phyloP scores from a whole-genome alignment of 2,888 invertebrate genomes.

The Pardosa pseudoannulata region DNA sequence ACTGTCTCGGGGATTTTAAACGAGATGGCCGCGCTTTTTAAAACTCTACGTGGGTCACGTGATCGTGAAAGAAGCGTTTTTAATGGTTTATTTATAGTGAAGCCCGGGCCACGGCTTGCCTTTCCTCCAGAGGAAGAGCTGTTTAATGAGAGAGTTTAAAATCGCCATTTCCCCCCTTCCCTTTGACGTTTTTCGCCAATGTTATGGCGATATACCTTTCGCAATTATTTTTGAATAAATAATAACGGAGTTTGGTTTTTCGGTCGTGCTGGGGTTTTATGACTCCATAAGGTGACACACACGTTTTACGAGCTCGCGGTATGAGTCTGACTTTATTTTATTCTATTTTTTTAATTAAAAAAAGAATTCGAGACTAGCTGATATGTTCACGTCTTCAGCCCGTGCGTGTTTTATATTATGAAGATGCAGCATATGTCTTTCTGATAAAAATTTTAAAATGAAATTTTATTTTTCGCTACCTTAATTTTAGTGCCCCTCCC shows the following conservation, averaged over 20 bases:
- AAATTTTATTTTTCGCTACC: no score
- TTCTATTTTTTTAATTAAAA: no score
- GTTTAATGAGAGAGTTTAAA: background rate
- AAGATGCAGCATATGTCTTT: no score
- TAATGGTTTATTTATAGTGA: constrained; percentile 4
- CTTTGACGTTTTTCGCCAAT: background rate
- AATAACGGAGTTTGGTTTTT: background rate
- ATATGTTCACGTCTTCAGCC: no score
- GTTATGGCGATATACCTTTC: background rate
- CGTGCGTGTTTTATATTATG: no score
- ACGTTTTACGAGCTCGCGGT: background rate
- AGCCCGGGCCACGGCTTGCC: background rate
- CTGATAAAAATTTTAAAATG: no score
- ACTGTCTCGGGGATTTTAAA: background rate
- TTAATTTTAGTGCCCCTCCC: no score
- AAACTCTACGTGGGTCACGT: background rate
- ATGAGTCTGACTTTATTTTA: no score
- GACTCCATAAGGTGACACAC: background rate
- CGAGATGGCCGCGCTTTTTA: constrained; percentile 1
- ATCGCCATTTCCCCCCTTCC: background rate
- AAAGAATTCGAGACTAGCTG: no score
- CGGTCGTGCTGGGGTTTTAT: background rate
- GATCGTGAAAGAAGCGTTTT: background rate
- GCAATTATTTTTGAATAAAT: background rate
- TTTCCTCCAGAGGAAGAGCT: no score